Evolutionary conservation across 2,113 vertebrate genomes (phyloP), one percentile per base, ranked within the genome.

Genomic region (Plecotus auritus): DNA sequence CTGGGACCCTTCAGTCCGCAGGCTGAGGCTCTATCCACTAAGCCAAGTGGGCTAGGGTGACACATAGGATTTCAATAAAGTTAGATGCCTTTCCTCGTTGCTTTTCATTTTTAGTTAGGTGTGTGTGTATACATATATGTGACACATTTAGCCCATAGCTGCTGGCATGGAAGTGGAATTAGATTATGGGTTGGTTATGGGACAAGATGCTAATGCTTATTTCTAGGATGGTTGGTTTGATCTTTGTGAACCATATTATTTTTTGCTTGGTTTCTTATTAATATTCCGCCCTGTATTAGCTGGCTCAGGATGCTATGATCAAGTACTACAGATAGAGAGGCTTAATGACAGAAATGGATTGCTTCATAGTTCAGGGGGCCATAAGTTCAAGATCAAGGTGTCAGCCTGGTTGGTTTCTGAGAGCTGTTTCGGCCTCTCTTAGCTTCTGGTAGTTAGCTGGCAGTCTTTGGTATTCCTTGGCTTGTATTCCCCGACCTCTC

Each of bases 221-320:
- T 91, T 78, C 85, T 84, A 88, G 78, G 73, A 49, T 85, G 37
- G 13, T 45, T 85, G 26, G 51, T 77, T 73, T 72, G 56, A 91
- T 51, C 42, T 47, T 40, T 69, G 32, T 85, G 35, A 90, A 85
- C 18, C 37, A 20, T 76, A 40, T 11, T 8, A 69, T 59, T 67
- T 89, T 61, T 59, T 85, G 9, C 84, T 93, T 95, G 73, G 73
- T 82, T 86, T 94, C 61, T 10, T 88, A 83, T 87, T 74, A 64
- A 12, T 61, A 70, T 81, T 74, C 35, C 51, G 88, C 40, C 30
- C 30, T 49, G 17, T 49, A 10, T 76, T 77, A 67, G 59, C 17
- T 49, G 47, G 49, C 74, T 45, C 17, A n/a, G 45, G 13, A 40
- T 81, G 10, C 35, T 32, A 9, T 81, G 22, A 67, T 56, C 17